A percentile compares a stretch with the other conserved stretches of the same genome.
These are phyloP conservation scores for Caracal caracal DNA, from an alignment of 2,113 vertebrate genomes.

Conservation along the genomic window DNA sequence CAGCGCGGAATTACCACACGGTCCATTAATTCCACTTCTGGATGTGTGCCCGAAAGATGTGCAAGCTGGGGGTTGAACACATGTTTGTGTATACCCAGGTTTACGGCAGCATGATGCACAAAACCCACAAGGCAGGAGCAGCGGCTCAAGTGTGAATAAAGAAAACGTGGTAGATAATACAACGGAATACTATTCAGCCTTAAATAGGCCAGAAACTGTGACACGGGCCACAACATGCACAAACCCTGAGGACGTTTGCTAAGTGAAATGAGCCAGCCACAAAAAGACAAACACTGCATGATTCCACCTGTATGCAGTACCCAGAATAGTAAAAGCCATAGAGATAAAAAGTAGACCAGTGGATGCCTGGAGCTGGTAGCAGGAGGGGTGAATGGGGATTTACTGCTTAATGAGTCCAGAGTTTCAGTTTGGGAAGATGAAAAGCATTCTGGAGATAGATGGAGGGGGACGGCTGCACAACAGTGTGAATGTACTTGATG, in stretches of 20 bases:
- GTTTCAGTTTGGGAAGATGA: not conserved
- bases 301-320: not conserved
- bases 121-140: not conserved
- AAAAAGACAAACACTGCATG: not conserved
- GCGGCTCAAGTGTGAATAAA: not conserved
- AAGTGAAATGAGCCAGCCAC: not conserved
- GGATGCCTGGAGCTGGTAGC: too few species aligned
- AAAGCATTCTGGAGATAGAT: not conserved
- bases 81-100: not conserved
- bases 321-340: not conserved
- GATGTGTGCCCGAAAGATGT: not conserved
- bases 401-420: not conserved
- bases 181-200: not conserved
- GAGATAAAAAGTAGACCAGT: not conserved
- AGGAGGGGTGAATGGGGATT: too few species aligned
- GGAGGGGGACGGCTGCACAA: not conserved
- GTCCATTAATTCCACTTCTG: not conserved
- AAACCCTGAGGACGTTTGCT: not conserved
- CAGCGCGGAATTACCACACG: not conserved
- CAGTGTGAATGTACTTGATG: not conserved
- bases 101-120: not conserved
- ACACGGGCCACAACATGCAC: not conserved
- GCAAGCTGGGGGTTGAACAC: not conserved
- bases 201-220: not conserved
- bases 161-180: not conserved